Evolutionary conservation across 35 echinoderm and acorn worm species (phyloP), one percentile per base, ranked within the genome.

Genomic region (Amphiura filiformis): DNA sequence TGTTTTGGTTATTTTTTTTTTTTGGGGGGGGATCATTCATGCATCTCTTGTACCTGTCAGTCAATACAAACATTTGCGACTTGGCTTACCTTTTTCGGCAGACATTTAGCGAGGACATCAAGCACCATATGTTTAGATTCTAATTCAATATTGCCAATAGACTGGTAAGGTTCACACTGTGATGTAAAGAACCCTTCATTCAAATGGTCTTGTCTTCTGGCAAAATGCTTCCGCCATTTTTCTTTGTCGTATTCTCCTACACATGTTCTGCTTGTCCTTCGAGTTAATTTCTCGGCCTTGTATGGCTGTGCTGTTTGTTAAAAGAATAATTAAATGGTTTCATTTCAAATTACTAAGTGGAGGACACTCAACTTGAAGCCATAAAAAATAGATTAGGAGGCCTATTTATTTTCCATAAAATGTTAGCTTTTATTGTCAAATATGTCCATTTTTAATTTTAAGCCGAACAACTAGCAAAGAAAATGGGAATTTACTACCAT

Each of bases 151-250:
- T 89, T 77, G 0, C 96, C 96, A 34, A 99, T 86, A 37, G 96
- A 52, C 64, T 86, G 78, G 82, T 99, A 99, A 35, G 93, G 26
- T 39, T 90, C 93, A 42, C 92, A 83, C 28, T 89, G 78, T 1
- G 92, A 90, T 12, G 96, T 99, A 57, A 92, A 99, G 77, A 99
- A 99, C 0, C 96, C 96, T 17, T 88, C 82, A 9, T 85, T 80
- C 0, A 94, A 87, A 31, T 99, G 96, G 13, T 80, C 23, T 30
- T 92, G 84, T 38, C 96, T 80, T 41, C 96, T 49, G 39, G 35
- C 12, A 52, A 86, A 90, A 65, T 98, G 82, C 15, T 78, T 33
- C 49, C 78, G 79, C 96, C 92, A 94, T 1, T 28, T 61, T 31
- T 81, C 75, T 0, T 42, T 36, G n/a, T 94, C 90, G 40, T 79